Percentiles rank a stretch among this genome's conserved stretches.
These are phyloP conservation scores for Mungos mungo DNA, from an alignment of 2,113 vertebrate genomes.

Conservation along the genomic window DNA sequence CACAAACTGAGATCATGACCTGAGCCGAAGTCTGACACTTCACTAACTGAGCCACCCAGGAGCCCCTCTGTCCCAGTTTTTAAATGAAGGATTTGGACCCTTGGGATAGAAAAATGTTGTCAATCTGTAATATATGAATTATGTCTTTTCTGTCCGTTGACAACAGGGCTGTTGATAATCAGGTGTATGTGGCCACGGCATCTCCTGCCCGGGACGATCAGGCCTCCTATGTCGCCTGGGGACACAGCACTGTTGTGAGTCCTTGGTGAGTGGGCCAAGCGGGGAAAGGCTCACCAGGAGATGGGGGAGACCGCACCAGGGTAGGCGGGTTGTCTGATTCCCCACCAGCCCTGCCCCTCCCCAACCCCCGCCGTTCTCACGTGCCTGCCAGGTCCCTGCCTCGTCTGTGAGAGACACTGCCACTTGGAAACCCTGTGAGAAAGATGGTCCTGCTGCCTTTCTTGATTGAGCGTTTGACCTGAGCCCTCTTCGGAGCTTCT, in stretches of 20 bases:
- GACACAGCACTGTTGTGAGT: constrained; percentile 95
- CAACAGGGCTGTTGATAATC: constrained; percentile 95
- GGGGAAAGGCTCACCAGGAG: not conserved
- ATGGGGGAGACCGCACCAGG: not conserved
- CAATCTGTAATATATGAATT: not conserved
- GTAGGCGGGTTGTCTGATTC: not conserved
- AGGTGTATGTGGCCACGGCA: constrained; percentile 93
- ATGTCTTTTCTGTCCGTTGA: not conserved
- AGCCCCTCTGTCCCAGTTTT: not conserved
- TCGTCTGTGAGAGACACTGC: not conserved
- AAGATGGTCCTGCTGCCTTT: not conserved
- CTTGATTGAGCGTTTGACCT: not conserved
- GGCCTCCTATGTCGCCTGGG: constrained; percentile 95
- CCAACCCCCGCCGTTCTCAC: fast-evolving
- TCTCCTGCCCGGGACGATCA: constrained; percentile 95
- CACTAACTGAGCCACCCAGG: too few species aligned
- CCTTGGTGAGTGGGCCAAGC: constrained; percentile 90
- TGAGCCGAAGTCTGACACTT: too few species aligned
- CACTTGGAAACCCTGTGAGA: not conserved
- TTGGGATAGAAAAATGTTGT: not conserved
- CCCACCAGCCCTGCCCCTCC: not conserved
- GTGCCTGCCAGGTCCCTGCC: not conserved
- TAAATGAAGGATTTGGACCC: not conserved
- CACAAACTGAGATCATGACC: too few species aligned
- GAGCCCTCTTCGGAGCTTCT: not conserved